Evolutionary conservation across 37 sponge, comb jelly and placozoan genomes (phyloP), one percentile per base, ranked within the genome.

Genomic region (Tethya wilhelma): DNA sequence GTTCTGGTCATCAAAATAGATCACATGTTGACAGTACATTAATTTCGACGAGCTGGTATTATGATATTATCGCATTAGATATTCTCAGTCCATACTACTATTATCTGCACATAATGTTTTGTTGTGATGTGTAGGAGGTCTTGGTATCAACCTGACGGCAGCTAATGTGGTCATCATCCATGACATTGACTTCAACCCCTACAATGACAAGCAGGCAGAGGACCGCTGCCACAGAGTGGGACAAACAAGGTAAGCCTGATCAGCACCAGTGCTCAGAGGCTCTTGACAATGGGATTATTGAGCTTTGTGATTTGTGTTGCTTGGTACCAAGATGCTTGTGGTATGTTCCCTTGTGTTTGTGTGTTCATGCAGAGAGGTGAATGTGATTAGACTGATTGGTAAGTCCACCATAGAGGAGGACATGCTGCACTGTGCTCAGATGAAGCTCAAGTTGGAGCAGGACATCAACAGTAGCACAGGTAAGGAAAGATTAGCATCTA

Each of bases 131-230:
- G 44, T 62, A 87, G 88, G 88, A 20, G 88, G 88, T 39, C 82
- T 87, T 38, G 88, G 88, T 4, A 87, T 87, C 59, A 87, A 87
- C 64, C 62, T 87, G 29, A 80, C 88, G 4, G 63, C 88, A 12
- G 88, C 88, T 69, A 87, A 80, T 87, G 82, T 87, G 37, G 88
- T 80, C 2, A 63, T 87, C 44, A 20, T 87, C 22, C 68, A 87
- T 37, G 88, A 87, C 44, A 87, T 87, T 81, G 88, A 87, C 69
- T 80, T 87, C 30, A 87, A 87, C 57, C 88, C 88, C 6, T 78
- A 87, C 70, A 87, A 87, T 66, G 88, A 87, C 77, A 79, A 80
- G 72, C 88, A 87, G 38, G 88, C 88, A 0, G 82, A 80, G 69
- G 88, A 87, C 36, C 81, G 88, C 33, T 87, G 88, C 43, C 88